A percentile compares a stretch with the other conserved stretches of the same genome.
These are phyloP conservation scores for Phasianus colchicus DNA, from an alignment of 2,113 vertebrate species.

Conservation along the genomic window DNA sequence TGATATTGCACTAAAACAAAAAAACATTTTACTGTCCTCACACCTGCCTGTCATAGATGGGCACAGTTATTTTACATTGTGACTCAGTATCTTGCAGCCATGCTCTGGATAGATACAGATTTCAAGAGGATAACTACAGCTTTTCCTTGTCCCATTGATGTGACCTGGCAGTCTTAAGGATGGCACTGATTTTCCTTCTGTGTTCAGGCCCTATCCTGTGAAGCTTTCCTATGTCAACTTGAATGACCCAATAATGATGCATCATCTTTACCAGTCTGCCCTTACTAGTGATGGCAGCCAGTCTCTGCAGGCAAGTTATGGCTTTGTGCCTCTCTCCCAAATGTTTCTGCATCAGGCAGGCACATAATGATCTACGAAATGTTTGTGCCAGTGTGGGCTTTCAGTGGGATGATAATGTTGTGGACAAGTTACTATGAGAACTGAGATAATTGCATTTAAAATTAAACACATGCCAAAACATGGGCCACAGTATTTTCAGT, in stretches of 20 bases:
- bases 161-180: not conserved
- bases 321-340: not conserved
- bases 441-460: not conserved
- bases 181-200: not conserved
- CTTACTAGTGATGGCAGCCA: not conserved
- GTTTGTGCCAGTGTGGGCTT: not conserved
- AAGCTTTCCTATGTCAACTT: not conserved
- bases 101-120: not conserved
- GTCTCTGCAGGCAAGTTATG: not conserved
- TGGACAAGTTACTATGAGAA: not conserved
- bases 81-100: not conserved
- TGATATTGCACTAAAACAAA: not conserved
- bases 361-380: not conserved
- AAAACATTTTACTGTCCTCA: constrained; percentile 21
- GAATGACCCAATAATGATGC: not conserved
- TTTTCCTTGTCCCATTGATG: not conserved
- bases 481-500: not conserved
- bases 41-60: constrained; percentile 19
- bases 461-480: not conserved
- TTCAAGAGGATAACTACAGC: not conserved
- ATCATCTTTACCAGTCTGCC: not conserved
- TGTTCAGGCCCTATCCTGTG: not conserved
- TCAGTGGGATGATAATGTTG: not conserved
- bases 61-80: constrained; percentile 9
- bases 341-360: not conserved